Conservation (phyloP, 2,797 vertebrate species). For the Todus mexicanus region DNA sequence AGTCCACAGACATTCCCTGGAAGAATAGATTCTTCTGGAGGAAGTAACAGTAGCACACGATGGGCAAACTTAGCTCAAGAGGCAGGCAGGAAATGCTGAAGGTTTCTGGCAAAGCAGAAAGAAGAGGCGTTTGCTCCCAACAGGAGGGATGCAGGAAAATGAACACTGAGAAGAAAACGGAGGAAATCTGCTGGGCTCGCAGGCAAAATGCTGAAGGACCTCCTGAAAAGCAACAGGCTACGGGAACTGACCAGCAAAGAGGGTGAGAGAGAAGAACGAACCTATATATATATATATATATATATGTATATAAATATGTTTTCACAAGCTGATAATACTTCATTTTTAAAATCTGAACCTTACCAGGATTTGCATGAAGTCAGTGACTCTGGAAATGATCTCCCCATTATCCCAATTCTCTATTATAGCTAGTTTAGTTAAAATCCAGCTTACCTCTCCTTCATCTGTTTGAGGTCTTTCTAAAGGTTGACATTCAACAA, state of each 20-base stretch:
- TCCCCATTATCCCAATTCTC: not conserved
- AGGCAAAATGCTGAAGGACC: not conserved
- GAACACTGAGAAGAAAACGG: not conserved
- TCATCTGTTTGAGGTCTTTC: conserved; percentile 53
- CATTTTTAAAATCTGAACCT: not conserved
- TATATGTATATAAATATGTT: no score
- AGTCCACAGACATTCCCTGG: not conserved
- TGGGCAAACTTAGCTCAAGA: not conserved
- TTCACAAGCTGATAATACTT: not conserved
- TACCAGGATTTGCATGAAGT: not conserved
- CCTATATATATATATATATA: not conserved
- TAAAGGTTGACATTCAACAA: conserved; percentile 74
- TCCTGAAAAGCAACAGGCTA: not conserved
- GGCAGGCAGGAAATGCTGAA: not conserved
- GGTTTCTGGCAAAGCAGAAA: not conserved
- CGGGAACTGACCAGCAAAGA: not conserved
- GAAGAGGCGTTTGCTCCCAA: not conserved
- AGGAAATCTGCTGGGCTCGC: not conserved
- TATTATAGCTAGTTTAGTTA: not conserved
- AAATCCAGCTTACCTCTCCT: conserved; percentile 71
- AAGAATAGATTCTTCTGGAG: not conserved
- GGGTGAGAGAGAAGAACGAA: not conserved
- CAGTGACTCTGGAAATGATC: not conserved
- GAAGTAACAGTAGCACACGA: not conserved
- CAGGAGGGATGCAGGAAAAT: not conserved